Base-by-base conservation (phyloP, 2,888 invertebrate genomes). In the Petrophora chlorosata region DNA sequence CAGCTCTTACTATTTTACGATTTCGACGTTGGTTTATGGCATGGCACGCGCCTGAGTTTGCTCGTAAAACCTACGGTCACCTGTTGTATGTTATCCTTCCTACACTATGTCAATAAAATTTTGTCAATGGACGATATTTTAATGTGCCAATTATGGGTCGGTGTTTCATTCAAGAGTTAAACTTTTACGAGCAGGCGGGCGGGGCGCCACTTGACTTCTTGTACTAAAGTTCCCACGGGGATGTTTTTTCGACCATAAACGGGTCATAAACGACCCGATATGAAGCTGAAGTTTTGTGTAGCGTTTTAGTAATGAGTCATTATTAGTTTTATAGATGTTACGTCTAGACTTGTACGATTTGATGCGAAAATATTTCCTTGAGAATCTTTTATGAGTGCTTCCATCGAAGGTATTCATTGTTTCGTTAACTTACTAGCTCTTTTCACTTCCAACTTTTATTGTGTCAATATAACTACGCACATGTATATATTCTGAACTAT, bases 41-140 rank as follows among this genome's bases (percentile, higher is more conserved):
- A 56, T 63, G 73, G 70, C 84, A 81, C 82, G 80, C 77, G 83
- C 74, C 70, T 67, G 62, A 70, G 63, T 75, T 71, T 63, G 81
- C 67, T 82, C 84, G 82, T 87, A 87, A 82, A 86, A 84, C 75
- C 74, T 76, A 72, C 81, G 84, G 87, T 87, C 88, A 88, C 87
- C 87, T 88, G 88, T 85, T 85, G 85, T 79, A 61, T 69, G 73
- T 70, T 75, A 76, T 75, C 73, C 73, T 73, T 66, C 61, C 74
- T 73, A 73, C 75, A 76, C 76, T 77, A 72, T 79, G 78, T 76
- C 79, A 77, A 83, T 84, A 82, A 82, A 83, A 80, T 77, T 79
- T 79, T 70, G 79, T 82, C 84, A 85, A 83, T 84, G 83, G 75
- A 67, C 72, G 75, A 70, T 72, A 67, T 77, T 83, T 83, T 83